These are phyloP conservation scores for Yponomeuta plumbellus DNA, from an alignment of 2,888 invertebrate species.

Conservation along the genomic window DNA sequence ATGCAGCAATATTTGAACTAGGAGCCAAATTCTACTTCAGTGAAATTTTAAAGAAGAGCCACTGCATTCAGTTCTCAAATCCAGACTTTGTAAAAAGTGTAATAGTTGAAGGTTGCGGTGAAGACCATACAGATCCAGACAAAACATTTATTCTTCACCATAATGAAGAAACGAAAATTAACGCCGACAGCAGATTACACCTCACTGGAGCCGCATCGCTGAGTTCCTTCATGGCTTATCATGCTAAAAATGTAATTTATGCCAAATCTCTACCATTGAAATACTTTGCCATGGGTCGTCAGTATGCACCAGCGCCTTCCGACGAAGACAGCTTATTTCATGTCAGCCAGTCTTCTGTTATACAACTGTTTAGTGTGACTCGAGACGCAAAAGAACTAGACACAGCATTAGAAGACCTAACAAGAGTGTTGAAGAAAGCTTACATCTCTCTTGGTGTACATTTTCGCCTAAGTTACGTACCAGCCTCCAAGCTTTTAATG, in stretches of 20 bases:
- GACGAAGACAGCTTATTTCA: conserved; percentile 77
- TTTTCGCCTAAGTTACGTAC: conserved; percentile 78
- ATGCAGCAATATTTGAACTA: conserved; percentile 84
- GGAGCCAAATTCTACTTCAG: conserved; percentile 73
- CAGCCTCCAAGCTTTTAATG: conserved; percentile 77
- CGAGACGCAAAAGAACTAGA: conserved; percentile 67
- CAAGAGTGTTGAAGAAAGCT: conserved; percentile 68
- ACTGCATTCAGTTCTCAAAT: conserved; percentile 82
- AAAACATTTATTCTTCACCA: conserved; percentile 78
- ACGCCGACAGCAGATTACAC: conserved; percentile 79
- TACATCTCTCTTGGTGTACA: conserved; percentile 81
- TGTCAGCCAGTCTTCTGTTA: conserved; percentile 81
- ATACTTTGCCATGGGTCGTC: conserved; percentile 82
- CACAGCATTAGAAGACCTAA: conserved; percentile 72
- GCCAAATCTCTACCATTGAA: conserved; percentile 80
- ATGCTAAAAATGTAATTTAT: conserved; percentile 80
- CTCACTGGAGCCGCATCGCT: conserved; percentile 86
- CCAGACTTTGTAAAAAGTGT: conserved; percentile 86
- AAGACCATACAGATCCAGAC: conserved; percentile 71
- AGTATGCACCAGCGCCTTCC: conserved; percentile 74
- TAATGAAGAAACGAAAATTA: conserved; percentile 70
- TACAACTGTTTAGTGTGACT: conserved; percentile 80
- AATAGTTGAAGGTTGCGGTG: conserved; percentile 84
- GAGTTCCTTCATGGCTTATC: conserved; percentile 83
- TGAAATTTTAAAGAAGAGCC: conserved; percentile 51